These are phyloP conservation scores for Leptopilina syphax DNA, from an alignment of 2,888 invertebrate species.

Conservation along the genomic window DNA sequence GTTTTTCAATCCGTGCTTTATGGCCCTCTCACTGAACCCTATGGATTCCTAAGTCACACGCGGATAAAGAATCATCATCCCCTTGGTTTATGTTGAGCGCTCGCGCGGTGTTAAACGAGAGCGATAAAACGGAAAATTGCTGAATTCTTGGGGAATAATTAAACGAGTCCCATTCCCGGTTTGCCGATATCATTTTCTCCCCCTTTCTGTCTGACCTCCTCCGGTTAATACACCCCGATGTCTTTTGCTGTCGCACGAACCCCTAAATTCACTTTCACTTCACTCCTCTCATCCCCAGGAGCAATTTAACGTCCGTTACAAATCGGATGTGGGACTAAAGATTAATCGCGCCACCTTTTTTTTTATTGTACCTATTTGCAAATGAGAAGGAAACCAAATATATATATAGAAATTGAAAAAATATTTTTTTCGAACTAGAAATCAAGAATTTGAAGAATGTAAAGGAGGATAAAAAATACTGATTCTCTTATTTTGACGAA, in stretches of 20 bases:
- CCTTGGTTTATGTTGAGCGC: not conserved
- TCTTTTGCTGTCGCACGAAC: constrained; percentile 44
- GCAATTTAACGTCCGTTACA: constrained; percentile 57
- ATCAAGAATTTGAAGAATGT: constrained; percentile 18
- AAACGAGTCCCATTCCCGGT: constrained; percentile 58
- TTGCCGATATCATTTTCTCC: constrained; percentile 31
- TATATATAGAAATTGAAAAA: not conserved
- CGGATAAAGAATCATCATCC: constrained; percentile 38
- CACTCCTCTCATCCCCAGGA: constrained; percentile 47
- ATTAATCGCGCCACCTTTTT: constrained; percentile 56
- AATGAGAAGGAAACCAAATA: constrained; percentile 26
- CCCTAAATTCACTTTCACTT: constrained; percentile 53
- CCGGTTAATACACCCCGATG: constrained; percentile 33
- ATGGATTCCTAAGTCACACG: constrained; percentile 27
- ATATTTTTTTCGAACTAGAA: no score
- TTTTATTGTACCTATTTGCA: not conserved
- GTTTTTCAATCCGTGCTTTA: constrained; percentile 41
- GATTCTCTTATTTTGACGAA: not conserved
- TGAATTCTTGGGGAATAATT: constrained; percentile 68
- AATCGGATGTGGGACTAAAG: constrained; percentile 60
- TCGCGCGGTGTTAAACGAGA: constrained; percentile 47
- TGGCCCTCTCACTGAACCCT: constrained; percentile 27
- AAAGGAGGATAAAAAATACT: constrained; percentile 36
- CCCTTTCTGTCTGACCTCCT: constrained; percentile 41
- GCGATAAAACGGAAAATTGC: constrained; percentile 71